Conservation (phyloP, 2,888 invertebrate species). For the Parnassius glacialis region DNA sequence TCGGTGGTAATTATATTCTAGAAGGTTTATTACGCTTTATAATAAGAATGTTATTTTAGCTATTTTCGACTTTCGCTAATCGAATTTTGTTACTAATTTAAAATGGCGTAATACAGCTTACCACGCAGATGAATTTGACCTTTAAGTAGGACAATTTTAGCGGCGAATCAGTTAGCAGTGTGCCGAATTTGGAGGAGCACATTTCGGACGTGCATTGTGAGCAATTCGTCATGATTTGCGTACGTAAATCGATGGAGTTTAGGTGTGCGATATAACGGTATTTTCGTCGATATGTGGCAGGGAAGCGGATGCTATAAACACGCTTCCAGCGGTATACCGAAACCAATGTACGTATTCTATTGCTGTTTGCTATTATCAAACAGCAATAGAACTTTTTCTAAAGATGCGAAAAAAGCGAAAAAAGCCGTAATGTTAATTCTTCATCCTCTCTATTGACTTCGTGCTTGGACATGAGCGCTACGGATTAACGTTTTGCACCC, state of each 20-base stretch:
- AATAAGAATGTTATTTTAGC: too few relatives aligned
- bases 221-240: conserved; percentile 78
- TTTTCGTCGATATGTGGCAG: conserved; percentile 75
- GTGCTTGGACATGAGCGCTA: conserved; percentile 17
- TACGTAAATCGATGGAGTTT: conserved; percentile 78
- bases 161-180: conserved; percentile 42
- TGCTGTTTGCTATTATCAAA: conserved; percentile 32
- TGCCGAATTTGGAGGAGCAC: conserved; percentile 40
- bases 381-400: too few relatives aligned
- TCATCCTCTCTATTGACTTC: conserved; percentile 3
- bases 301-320: conserved; percentile 80
- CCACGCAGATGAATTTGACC: conserved; percentile 16
- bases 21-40: too few relatives aligned
- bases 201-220: conserved; percentile 69
- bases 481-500: conserved; percentile 25
- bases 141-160: conserved; percentile 34
- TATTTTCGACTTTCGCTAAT: too few relatives aligned
- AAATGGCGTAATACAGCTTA: conserved; percentile 8
- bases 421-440: too few relatives aligned
- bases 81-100: not conserved
- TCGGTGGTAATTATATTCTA: too few relatives aligned
- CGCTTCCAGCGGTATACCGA: conserved; percentile 57
- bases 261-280: conserved; percentile 75
- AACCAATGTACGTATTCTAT: conserved; percentile 52
- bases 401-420: too few relatives aligned